Conservation (phyloP, 1,140 invertebrate genomes). For the Hylyphantes graminicola region DNA sequence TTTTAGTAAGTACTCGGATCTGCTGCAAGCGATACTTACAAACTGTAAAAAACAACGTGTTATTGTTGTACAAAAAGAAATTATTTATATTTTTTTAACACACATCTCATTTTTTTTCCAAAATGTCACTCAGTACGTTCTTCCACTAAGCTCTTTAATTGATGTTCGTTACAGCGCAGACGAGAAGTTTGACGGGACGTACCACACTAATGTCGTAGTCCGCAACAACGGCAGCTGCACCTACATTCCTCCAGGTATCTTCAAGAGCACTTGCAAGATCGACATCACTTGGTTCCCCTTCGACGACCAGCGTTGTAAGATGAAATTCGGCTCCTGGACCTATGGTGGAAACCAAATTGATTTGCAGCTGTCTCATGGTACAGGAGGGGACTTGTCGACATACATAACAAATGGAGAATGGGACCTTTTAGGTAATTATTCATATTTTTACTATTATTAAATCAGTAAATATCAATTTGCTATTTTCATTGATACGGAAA, state of each 20-base stretch:
- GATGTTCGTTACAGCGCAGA: slow-evolving; percentile 80
- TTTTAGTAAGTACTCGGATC: too few species aligned
- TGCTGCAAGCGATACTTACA: too few species aligned
- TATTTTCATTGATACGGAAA: too few species aligned
- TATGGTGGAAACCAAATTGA: slow-evolving; percentile 94
- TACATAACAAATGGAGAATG: slow-evolving; percentile 99
- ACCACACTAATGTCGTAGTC: slow-evolving; percentile 96
- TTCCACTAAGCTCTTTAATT: too few species aligned
- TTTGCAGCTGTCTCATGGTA: slow-evolving; percentile 88
- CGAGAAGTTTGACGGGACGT: slow-evolving; percentile 97
- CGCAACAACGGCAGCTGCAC: slow-evolving; percentile 92
- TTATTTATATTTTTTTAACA: too few species aligned
- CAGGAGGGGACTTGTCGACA: slow-evolving; percentile 90
- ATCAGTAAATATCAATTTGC: too few species aligned
- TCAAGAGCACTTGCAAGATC: slow-evolving; percentile 99
- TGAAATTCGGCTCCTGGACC: slow-evolving; percentile 98
- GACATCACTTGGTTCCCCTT: slow-evolving; percentile 99
- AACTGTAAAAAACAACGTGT: too few species aligned
- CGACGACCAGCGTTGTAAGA: slow-evolving; percentile 96
- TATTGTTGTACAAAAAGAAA: too few species aligned
- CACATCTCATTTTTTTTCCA: too few species aligned
- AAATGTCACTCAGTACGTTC: too few species aligned
- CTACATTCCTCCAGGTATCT: slow-evolving; percentile 98
- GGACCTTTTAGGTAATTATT: slow-evolving; percentile 88
- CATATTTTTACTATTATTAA: neutral